phyloP scores from a whole-genome alignment of 2,888 invertebrate species.

The Caenorhabditis panamensis region DNA sequence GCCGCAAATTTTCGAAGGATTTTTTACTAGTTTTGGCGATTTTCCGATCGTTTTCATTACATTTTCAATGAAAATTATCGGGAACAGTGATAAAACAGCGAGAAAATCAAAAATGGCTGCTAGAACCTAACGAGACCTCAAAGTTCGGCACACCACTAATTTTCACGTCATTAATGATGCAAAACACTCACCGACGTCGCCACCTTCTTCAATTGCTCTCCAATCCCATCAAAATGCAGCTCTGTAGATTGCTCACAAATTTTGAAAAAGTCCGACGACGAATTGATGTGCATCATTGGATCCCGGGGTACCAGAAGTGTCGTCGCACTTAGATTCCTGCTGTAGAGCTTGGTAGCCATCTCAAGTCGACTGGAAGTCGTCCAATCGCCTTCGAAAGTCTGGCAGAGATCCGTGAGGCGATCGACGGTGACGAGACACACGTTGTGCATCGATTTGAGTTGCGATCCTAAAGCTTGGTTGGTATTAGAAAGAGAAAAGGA shows the following conservation, averaged over 20 bases:
- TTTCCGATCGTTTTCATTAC: too few species aligned
- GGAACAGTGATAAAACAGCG: too few species aligned
- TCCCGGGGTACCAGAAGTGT: slow-evolving; percentile 89
- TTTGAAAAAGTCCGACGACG: slow-evolving; percentile 62
- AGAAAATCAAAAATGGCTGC: too few species aligned
- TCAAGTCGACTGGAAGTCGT: slow-evolving; percentile 88
- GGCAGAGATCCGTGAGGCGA: slow-evolving; percentile 46
- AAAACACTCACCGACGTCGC: slow-evolving; percentile 12
- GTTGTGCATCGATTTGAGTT: slow-evolving; percentile 98
- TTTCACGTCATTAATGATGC: neutral
- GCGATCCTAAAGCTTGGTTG: slow-evolving; percentile 86
- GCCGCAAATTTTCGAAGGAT: too few species aligned
- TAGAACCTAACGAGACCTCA: too few species aligned
- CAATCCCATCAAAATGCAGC: slow-evolving; percentile 93
- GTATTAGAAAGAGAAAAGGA: neutral
- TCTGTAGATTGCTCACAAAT: slow-evolving; percentile 91
- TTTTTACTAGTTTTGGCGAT: too few species aligned
- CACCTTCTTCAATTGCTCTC: slow-evolving; percentile 87
- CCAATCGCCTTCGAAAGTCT: slow-evolving; percentile 57
- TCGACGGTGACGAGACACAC: slow-evolving; percentile 88
- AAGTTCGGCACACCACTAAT: too few species aligned
- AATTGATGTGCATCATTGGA: slow-evolving; percentile 84
- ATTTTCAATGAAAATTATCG: too few species aligned
- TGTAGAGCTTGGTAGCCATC: slow-evolving; percentile 94
- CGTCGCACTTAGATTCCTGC: slow-evolving; percentile 90